phyloP scores from a whole-genome alignment of 2,888 invertebrate species.

The Xanthostigma xanthostigma region DNA sequence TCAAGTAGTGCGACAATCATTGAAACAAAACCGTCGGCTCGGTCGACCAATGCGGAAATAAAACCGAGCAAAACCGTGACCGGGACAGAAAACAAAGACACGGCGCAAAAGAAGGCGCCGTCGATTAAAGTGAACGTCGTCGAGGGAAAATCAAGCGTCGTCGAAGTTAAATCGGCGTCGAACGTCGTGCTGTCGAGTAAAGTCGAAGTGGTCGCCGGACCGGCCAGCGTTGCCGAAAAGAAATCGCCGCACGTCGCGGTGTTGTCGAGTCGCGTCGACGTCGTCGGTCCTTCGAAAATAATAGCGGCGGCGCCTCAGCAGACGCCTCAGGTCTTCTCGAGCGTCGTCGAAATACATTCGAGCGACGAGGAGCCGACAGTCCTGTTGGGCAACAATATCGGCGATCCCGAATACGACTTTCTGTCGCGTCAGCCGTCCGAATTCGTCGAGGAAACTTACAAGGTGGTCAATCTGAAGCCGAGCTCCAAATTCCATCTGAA shows the following conservation, averaged over 20 bases:
- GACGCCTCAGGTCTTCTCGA: constrained; percentile 31
- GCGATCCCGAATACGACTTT: constrained; percentile 72
- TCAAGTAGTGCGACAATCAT: constrained; percentile 16
- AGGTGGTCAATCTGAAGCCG: constrained; percentile 66
- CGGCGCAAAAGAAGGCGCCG: constrained; percentile 19
- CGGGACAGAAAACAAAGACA: constrained; percentile 17
- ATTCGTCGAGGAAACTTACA: constrained; percentile 72
- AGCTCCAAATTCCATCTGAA: constrained; percentile 39
- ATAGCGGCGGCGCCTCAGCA: constrained; percentile 18
- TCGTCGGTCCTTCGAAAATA: constrained; percentile 27
- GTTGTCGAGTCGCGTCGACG: constrained; percentile 24
- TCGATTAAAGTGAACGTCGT: constrained; percentile 6
- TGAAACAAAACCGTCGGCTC: constrained; percentile 17
- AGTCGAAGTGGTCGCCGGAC: constrained; percentile 37
- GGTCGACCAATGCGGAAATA: constrained; percentile 20
- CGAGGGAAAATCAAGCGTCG: not conserved
- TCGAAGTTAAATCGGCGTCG: constrained; percentile 1
- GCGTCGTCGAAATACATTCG: constrained; percentile 36
- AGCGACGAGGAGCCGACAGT: constrained; percentile 40
- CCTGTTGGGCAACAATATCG: constrained; percentile 53
- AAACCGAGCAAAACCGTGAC: constrained; percentile 30
- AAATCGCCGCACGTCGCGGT: constrained; percentile 23
- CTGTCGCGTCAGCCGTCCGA: constrained; percentile 73
- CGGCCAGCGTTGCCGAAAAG: constrained; percentile 31
- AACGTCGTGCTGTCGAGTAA: constrained; percentile 28